These are phyloP conservation scores for Steromphala cineraria DNA, from an alignment of 2,888 invertebrate species.

Conservation along the genomic window DNA sequence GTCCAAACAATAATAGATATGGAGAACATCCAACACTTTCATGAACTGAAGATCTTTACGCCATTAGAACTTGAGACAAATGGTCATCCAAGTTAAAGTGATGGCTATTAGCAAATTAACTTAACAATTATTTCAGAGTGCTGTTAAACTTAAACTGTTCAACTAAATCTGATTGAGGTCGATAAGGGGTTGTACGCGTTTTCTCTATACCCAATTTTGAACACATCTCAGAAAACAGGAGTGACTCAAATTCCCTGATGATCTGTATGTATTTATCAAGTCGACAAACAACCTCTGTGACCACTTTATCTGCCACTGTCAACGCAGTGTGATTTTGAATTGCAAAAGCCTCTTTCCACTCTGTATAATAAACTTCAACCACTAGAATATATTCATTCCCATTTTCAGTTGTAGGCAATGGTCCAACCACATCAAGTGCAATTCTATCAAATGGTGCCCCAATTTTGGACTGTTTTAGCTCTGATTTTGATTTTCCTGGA, in stretches of 20 bases:
- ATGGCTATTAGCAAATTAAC: neutral
- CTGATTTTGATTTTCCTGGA: too few relatives aligned
- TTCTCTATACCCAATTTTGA: constrained; percentile 11
- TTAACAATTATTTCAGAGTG: neutral
- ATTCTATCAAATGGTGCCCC: constrained; percentile 75
- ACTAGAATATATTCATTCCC: constrained; percentile 8
- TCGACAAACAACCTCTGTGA: constrained; percentile 31
- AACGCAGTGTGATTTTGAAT: constrained; percentile 35
- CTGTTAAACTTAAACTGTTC: constrained; percentile 24
- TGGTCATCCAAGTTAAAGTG: too few relatives aligned
- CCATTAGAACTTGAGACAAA: too few relatives aligned
- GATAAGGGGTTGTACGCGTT: constrained; percentile 15
- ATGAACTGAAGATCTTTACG: too few relatives aligned
- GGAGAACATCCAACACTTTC: too few relatives aligned
- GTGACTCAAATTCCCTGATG: constrained; percentile 29
- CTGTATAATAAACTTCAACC: constrained; percentile 23
- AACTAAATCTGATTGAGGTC: constrained; percentile 26
- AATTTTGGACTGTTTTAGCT: too few relatives aligned
- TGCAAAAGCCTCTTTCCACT: constrained; percentile 32
- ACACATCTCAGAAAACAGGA: constrained; percentile 14
- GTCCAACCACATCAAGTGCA: constrained; percentile 30
- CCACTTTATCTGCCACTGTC: constrained; percentile 31
- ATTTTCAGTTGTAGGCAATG: constrained; percentile 16
- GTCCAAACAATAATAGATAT: too few relatives aligned
- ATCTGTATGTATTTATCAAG: constrained; percentile 33